These are phyloP conservation scores for Hydrochoerus hydrochaeris DNA, from an alignment of 2,113 vertebrate species.

Conservation along the genomic window DNA sequence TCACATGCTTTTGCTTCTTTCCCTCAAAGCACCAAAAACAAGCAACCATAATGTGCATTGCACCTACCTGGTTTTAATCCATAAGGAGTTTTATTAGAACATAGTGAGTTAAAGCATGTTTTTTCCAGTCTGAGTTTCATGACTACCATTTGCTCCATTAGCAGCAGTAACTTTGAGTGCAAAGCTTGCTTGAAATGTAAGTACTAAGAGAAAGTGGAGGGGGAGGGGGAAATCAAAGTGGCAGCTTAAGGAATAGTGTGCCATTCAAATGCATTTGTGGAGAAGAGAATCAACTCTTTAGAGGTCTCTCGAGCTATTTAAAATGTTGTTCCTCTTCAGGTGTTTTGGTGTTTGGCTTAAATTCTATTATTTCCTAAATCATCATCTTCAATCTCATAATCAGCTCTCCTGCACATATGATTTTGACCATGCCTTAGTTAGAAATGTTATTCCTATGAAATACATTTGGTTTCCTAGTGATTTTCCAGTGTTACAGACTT, in stretches of 20 bases:
- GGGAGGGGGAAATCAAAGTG: slow-evolving; percentile 60
- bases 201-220: slow-evolving; percentile 53
- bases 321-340: background rate
- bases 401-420: background rate
- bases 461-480: slow-evolving; percentile 25
- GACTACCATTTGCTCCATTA: slow-evolving; percentile 79
- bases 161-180: slow-evolving; percentile 67
- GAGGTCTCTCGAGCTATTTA: background rate
- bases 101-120: slow-evolving; percentile 49
- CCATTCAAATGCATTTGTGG: background rate
- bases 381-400: slow-evolving; percentile 9
- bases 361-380: background rate
- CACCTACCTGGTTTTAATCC: slow-evolving; percentile 15
- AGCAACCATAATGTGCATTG: background rate
- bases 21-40: background rate
- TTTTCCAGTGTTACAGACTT: slow-evolving; percentile 2
- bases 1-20: slow-evolving; percentile 35
- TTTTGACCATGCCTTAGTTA: background rate
- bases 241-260: slow-evolving; percentile 31
- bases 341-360: slow-evolving; percentile 10
- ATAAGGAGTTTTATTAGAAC: slow-evolving; percentile 54
- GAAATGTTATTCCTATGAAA: slow-evolving; percentile 33
- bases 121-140: slow-evolving; percentile 72
- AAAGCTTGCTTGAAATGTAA: slow-evolving; percentile 77
- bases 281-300: background rate